A percentile compares a stretch with the other conserved stretches of the same genome.
phyloP scores from a whole-genome alignment of 2,888 invertebrate genomes.

The Stenchaetothrips biformis region DNA sequence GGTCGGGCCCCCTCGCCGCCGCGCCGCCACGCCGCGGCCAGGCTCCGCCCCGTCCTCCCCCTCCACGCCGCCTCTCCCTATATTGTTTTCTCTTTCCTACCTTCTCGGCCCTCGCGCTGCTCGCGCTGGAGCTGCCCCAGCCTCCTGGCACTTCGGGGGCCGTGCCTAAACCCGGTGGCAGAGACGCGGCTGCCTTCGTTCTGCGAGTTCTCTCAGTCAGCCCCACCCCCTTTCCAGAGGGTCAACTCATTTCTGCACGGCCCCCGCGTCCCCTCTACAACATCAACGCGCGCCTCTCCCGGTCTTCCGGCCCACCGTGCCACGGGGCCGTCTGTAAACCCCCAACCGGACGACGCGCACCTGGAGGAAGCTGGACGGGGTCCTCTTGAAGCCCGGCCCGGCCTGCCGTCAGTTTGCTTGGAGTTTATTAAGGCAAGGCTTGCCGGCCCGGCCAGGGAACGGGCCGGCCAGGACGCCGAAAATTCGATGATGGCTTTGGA shows the following conservation, averaged over 20 bases:
- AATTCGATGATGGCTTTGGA: constrained; percentile 20
- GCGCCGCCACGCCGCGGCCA: too few relatives aligned
- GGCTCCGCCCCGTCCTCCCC: too few relatives aligned
- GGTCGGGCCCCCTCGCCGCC: background rate
- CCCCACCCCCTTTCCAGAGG: background rate
- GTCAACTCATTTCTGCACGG: background rate
- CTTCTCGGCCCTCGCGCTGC: too few relatives aligned
- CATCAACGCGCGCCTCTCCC: background rate
- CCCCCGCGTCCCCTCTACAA: background rate
- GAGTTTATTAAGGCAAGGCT: constrained; percentile 5
- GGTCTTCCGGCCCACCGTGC: too few relatives aligned
- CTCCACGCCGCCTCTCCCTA: too few relatives aligned
- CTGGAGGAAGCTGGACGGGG: too few relatives aligned
- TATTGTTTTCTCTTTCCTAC: too few relatives aligned
- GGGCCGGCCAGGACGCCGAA: background rate
- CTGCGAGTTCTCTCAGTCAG: background rate
- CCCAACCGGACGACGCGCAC: too few relatives aligned
- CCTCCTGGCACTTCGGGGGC: background rate
- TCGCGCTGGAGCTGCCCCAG: background rate
- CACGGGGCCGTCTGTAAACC: too few relatives aligned
- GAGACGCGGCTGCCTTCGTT: background rate
- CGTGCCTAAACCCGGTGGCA: too few relatives aligned
- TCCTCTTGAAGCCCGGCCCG: too few relatives aligned
- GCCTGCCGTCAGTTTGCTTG: background rate
- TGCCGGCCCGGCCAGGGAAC: background rate